Percentiles rank a stretch among this genome's conserved stretches.
Evolutionary conservation across 2,113 vertebrate genomes (phyloP).

Genomic region (Syngnathoides biaculeatus): DNA sequence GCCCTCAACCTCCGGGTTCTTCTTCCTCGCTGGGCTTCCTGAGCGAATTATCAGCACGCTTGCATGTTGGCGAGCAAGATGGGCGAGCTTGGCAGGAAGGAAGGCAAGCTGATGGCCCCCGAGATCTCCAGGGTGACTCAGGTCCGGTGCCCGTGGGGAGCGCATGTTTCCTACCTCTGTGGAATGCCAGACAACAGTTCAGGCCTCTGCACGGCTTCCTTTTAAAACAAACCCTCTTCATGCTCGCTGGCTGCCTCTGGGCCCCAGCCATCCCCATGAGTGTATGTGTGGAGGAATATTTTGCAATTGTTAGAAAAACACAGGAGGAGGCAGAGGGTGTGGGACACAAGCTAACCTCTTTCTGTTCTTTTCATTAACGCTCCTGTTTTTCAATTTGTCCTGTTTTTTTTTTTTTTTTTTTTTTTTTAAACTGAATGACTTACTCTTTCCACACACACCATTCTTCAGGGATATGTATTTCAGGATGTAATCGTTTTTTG

Average conservation of each 20-base stretch:
- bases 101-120: slow-evolving; percentile 64
- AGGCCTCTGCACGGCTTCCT: slow-evolving; percentile 8
- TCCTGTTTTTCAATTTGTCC: slow-evolving; percentile 13
- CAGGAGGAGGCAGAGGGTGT: background rate
- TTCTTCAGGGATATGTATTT: slow-evolving; percentile 24
- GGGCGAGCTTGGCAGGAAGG: slow-evolving; percentile 72
- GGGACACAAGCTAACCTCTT: slow-evolving; percentile 14
- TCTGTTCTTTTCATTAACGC: slow-evolving; percentile 20
- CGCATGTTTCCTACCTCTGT: slow-evolving; percentile 61
- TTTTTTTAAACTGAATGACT: slow-evolving; percentile 6
- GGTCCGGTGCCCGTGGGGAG: slow-evolving; percentile 69
- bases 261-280: slow-evolving; percentile 5
- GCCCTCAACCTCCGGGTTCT: slow-evolving; percentile 6
- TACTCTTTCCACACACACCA: slow-evolving; percentile 24
- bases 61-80: slow-evolving; percentile 58
- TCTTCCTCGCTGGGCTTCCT: slow-evolving; percentile 42
- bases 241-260: background rate
- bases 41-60: slow-evolving; percentile 59
- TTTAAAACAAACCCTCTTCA: slow-evolving; percentile 1
- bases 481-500: slow-evolving; percentile 40
- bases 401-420: slow-evolving; percentile 1
- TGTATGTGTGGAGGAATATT: slow-evolving; percentile 10
- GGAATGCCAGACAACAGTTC: slow-evolving; percentile 53
- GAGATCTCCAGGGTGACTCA: slow-evolving; percentile 65
- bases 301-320: slow-evolving; percentile 12